phyloP scores from a whole-genome alignment of 2,113 vertebrate species.

The Oceanodroma tethys region DNA sequence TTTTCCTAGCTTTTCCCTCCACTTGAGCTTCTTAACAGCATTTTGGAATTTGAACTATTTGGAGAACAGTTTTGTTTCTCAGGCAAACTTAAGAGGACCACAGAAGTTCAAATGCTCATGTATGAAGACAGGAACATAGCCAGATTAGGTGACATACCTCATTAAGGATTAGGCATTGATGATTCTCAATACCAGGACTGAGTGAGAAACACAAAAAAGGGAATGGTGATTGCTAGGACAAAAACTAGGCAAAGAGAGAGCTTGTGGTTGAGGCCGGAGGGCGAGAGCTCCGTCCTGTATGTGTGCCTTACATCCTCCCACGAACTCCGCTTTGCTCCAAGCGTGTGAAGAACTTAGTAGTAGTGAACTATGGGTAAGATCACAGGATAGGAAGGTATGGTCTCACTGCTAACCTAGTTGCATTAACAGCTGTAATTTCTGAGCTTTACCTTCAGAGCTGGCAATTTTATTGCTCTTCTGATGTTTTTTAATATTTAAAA shows the following conservation, averaged over 20 bases:
- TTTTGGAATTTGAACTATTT: neutral
- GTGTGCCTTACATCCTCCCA: neutral
- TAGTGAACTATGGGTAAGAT: neutral
- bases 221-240: neutral
- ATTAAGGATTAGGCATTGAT: neutral
- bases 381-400: neutral
- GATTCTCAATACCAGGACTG: neutral
- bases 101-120: neutral
- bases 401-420: neutral
- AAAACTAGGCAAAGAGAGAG: neutral
- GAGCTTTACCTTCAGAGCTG: neutral
- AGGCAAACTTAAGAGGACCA: neutral
- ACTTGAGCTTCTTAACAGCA: neutral
- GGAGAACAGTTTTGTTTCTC: neutral
- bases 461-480: neutral
- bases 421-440: neutral
- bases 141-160: neutral
- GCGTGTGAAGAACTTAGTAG: neutral
- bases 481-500: neutral
- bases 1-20: neutral
- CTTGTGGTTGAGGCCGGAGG: neutral
- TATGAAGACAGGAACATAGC: neutral
- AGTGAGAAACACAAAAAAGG: neutral
- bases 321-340: neutral
- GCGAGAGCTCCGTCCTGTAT: accelerated